Conservation (phyloP, 2,888 invertebrate species). For the Trissoscelio sp. region DNA sequence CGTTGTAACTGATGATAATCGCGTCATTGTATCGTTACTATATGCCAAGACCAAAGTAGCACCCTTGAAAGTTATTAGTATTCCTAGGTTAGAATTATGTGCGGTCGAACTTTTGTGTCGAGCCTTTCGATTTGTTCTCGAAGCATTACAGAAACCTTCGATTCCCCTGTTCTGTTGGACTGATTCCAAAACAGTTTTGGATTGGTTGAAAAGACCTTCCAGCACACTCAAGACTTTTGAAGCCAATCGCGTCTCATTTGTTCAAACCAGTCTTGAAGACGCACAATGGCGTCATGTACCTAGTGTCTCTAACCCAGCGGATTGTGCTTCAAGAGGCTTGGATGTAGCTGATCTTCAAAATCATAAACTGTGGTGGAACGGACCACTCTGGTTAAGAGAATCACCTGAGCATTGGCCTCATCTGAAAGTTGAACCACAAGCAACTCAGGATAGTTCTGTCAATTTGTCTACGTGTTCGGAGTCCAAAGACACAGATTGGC, state of each 20-base stretch:
- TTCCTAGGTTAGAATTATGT: constrained; percentile 28
- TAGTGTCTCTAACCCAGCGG: constrained; percentile 7
- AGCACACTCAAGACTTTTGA: constrained; percentile 3
- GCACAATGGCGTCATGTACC: constrained; percentile 8
- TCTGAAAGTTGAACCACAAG: neutral
- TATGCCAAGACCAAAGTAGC: constrained; percentile 20
- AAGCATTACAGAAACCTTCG: neutral
- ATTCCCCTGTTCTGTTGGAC: constrained; percentile 23
- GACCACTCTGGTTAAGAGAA: constrained; percentile 5
- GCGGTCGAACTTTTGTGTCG: constrained; percentile 11
- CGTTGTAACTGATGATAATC: neutral
- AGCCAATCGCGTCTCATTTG: constrained; percentile 11
- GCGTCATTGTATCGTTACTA: neutral
- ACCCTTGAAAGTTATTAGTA: constrained; percentile 11
- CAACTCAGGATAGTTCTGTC: neutral
- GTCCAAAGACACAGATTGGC: neutral
- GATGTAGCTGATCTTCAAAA: neutral
- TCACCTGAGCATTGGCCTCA: constrained; percentile 2
- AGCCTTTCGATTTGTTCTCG: neutral
- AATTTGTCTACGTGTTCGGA: neutral
- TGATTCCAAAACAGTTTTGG: constrained; percentile 25
- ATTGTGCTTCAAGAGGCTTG: constrained; percentile 20
- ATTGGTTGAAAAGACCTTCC: constrained; percentile 17
- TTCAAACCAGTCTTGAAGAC: neutral
- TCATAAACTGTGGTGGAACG: constrained; percentile 15